Evolutionary conservation across 2,888 invertebrate species (phyloP).

Genomic region (Melanotus villosus): DNA sequence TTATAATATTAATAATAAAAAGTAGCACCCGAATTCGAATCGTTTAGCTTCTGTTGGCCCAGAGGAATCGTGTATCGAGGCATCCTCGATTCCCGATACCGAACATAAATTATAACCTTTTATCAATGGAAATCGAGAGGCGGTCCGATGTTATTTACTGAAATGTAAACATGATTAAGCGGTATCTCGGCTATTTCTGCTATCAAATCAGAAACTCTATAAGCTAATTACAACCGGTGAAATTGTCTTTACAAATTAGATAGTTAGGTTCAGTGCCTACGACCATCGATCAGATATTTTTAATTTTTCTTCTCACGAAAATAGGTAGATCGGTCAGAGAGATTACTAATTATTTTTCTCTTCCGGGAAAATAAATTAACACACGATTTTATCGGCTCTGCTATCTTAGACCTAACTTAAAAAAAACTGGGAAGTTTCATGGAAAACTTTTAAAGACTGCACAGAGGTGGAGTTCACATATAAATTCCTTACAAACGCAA

Average conservation of each 20-base stretch:
- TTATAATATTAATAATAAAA: constrained; percentile 46
- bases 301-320: no score
- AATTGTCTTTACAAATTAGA: constrained; percentile 13
- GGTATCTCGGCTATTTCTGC: constrained; percentile 41
- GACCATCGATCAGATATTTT: no score
- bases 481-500: no score
- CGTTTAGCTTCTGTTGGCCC: constrained; percentile 56
- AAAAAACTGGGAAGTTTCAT: no score
- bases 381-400: no score
- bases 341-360: no score
- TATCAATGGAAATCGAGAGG: constrained; percentile 55
- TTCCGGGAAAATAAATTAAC: no score
- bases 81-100: constrained; percentile 45
- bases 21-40: constrained; percentile 53
- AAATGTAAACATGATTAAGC: constrained; percentile 57
- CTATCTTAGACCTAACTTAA: no score
- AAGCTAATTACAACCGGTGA: constrained; percentile 36
- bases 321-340: no score
- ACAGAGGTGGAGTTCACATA: no score
- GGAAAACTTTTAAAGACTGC: no score
- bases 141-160: constrained; percentile 49
- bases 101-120: constrained; percentile 51
- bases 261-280: neutral
- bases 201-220: constrained; percentile 38
- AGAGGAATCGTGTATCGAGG: constrained; percentile 43